Evolutionary conservation across 2,797 vertebrate genomes (phyloP), one percentile per base, ranked within the genome.

Genomic region (Paedocypris micromegethes): DNA sequence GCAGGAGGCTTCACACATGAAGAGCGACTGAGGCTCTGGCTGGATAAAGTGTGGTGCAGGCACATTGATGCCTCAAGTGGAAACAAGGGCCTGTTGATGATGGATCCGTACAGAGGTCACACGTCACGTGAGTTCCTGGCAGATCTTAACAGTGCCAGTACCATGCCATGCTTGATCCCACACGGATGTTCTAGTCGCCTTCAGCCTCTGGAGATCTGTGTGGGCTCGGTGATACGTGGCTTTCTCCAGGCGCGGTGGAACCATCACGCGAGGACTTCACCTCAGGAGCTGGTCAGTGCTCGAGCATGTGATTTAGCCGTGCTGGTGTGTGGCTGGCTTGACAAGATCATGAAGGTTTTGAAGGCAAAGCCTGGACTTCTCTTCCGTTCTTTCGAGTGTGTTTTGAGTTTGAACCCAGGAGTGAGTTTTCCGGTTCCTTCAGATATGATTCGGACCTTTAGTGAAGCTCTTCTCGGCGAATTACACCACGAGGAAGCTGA

Each of bases 181-280:
- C 72, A 86, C 0, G 90, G 91, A 0, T 94, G 93, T 80, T 89
- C 90, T 83, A 87, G 87, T 38, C 85, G 88, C 40, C 81, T 91
- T 63, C 96, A 97, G 67, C 96, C 96, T 0, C 76, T 98, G 2
- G 88, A 94, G 0, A 85, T 92, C 3, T 97, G 94, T 38, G 83
- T 94, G 70, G 90, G 88, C 4, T 85, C 91, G 0, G 90, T 92
- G 5, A 81, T 98, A 5, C 83, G 88, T 9, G 90, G 87, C 66
- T 95, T 96, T 80, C 81, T 98, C 7, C 91, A 92, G 80, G 89
- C 87, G 3, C 91, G 92, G n/a, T 98, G 96, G 94, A 86, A 78
- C 6, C 91, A 93, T 59, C 87, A 92, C 64, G 88, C 90, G n/a
- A 82, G 75, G 7, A 81, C 82, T 0, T 82, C 86, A 76, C 83